phyloP scores from a whole-genome alignment of 2,888 invertebrate species.

The Zygothrica quintamaculata region DNA sequence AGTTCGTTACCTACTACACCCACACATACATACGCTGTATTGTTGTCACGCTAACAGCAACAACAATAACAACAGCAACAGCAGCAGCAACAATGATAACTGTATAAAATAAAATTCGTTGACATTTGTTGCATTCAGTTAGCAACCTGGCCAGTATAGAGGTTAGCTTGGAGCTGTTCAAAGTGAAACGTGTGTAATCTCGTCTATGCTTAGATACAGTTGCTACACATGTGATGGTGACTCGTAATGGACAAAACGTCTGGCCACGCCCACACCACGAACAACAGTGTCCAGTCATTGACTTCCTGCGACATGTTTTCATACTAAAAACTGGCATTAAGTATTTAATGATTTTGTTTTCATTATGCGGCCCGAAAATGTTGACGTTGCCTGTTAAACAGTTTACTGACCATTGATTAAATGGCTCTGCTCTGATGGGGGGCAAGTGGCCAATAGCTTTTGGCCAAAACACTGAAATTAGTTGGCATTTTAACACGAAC shows the following conservation, averaged over 20 bases:
- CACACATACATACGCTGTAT: conserved; percentile 51
- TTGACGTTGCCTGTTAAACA: conserved; percentile 30
- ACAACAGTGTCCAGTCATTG: conserved; percentile 25
- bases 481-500: conserved; percentile 81
- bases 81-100: conserved; percentile 44
- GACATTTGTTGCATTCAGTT: conserved; percentile 73
- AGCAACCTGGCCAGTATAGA: conserved; percentile 34
- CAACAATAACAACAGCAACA: conserved; percentile 45
- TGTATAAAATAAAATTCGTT: conserved; percentile 72
- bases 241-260: conserved; percentile 37
- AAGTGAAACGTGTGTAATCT: conserved; percentile 60
- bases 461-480: conserved; percentile 76
- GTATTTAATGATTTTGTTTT: conserved; percentile 71
- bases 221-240: conserved; percentile 27
- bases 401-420: conserved; percentile 71
- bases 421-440: conserved; percentile 42
- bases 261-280: conserved; percentile 48
- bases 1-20: conserved; percentile 49
- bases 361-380: conserved; percentile 58
- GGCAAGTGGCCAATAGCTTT: conserved; percentile 47
- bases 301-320: conserved; percentile 72
- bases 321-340: conserved; percentile 60
- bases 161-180: not conserved
- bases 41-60: conserved; percentile 41
- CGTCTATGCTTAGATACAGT: conserved; percentile 53